Percentiles rank a stretch among this genome's conserved stretches.
Evolutionary conservation across 2,797 vertebrate species (phyloP).

Genomic region (Sus cebifrons): DNA sequence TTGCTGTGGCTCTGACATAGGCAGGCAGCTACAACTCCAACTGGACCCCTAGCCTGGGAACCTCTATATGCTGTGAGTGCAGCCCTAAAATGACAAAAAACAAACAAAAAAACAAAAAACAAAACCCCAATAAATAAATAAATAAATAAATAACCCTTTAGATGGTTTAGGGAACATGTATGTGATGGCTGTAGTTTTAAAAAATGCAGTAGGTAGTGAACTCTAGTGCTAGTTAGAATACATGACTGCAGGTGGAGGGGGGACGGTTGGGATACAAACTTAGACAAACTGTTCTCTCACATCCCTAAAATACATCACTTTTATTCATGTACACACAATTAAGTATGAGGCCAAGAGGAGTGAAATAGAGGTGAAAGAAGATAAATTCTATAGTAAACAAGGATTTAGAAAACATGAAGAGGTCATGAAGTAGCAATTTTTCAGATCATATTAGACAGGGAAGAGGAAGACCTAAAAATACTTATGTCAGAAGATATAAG

Average conservation of each 20-base stretch:
- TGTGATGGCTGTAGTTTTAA: neutral
- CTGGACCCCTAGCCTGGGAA: no score
- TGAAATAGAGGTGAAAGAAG: constrained; percentile 93
- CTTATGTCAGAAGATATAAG: constrained; percentile 93
- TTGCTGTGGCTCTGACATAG: no score
- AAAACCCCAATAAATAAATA: neutral
- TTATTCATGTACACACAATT: constrained; percentile 89
- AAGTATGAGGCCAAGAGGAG: constrained; percentile 94
- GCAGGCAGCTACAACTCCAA: no score
- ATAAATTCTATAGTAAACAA: constrained; percentile 93
- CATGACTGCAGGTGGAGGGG: neutral
- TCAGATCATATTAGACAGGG: constrained; percentile 95
- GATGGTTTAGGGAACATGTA: neutral
- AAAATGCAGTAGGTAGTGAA: neutral
- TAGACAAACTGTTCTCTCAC: neutral
- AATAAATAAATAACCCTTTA: neutral
- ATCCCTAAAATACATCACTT: constrained; percentile 28
- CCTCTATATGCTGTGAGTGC: no score
- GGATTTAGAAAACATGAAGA: constrained; percentile 94
- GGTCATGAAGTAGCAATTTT: constrained; percentile 94
- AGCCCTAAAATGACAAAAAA: no score
- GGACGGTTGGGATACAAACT: neutral
- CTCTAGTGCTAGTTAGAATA: neutral
- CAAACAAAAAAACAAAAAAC: no score
- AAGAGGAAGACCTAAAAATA: constrained; percentile 94